phyloP scores from a whole-genome alignment of 2,888 invertebrate genomes.

The Abrostola triplasia region DNA sequence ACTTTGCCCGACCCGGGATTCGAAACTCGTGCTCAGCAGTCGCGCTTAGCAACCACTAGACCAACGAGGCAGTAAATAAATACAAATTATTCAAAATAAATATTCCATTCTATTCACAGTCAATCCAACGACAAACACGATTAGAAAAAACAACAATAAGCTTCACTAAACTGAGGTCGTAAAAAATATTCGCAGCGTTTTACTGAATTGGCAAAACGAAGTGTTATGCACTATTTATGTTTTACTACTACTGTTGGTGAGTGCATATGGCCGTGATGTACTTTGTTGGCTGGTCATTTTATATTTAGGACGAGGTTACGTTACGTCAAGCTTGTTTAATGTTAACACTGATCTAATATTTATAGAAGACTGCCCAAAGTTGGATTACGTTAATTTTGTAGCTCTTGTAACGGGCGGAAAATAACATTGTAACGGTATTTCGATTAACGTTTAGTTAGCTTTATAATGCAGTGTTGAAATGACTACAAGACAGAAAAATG shows the following conservation, averaged over 20 bases:
- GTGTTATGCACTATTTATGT: constrained; percentile 51
- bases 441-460: no score
- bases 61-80: no score
- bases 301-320: constrained; percentile 29
- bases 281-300: constrained; percentile 28
- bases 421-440: no score
- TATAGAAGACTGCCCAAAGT: no score
- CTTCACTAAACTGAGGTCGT: constrained; percentile 31
- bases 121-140: constrained; percentile 14
- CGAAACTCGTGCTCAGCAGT: no score
- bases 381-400: constrained; percentile 9
- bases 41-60: no score
- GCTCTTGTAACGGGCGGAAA: background rate
- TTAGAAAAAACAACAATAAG: constrained; percentile 37
- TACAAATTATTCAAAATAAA: no score
- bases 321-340: no score
- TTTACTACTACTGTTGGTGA: constrained; percentile 44
- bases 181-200: constrained; percentile 31
- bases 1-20: no score
- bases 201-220: constrained; percentile 36
- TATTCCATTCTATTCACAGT: background rate
- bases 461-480: no score
- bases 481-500: no score
- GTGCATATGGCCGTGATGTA: constrained; percentile 30
- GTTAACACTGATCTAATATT: no score